Evolutionary conservation across 2,113 vertebrate genomes (phyloP).

Genomic region (Micronisus gabar): DNA sequence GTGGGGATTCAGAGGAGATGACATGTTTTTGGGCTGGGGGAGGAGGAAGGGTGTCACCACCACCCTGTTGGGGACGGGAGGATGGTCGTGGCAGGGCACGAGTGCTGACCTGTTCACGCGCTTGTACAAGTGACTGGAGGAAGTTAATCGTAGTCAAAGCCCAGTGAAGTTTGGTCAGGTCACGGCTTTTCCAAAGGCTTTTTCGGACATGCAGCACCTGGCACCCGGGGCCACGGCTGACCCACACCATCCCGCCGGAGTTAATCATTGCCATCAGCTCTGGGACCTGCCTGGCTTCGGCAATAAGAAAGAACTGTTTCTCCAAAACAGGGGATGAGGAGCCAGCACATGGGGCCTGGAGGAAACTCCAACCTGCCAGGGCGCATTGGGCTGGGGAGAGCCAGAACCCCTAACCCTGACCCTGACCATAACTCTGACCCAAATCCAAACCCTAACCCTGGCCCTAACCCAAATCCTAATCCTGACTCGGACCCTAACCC

Average conservation of each 20-base stretch:
- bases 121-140: neutral
- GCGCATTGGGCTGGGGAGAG: neutral
- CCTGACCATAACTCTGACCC: neutral
- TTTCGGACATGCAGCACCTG: accelerated
- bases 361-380: neutral
- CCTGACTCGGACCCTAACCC: no score
- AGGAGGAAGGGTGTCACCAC: neutral
- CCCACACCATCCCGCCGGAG: neutral
- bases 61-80: accelerated
- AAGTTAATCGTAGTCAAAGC: constrained; percentile 37
- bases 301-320: neutral
- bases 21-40: neutral
- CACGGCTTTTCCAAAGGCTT: neutral
- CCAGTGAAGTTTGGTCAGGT: neutral
- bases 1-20: neutral
- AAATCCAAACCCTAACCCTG: neutral
- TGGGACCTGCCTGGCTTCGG: neutral
- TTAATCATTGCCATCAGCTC: constrained; percentile 45
- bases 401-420: accelerated
- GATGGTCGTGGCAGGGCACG: accelerated
- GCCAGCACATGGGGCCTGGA: neutral
- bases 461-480: neutral
- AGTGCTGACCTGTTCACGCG: neutral
- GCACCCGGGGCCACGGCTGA: neutral
- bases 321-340: neutral